Percentiles rank a stretch among this genome's conserved stretches.
Evolutionary conservation across 2,888 invertebrate species (phyloP).

Genomic region (Antheraea assamensis): DNA sequence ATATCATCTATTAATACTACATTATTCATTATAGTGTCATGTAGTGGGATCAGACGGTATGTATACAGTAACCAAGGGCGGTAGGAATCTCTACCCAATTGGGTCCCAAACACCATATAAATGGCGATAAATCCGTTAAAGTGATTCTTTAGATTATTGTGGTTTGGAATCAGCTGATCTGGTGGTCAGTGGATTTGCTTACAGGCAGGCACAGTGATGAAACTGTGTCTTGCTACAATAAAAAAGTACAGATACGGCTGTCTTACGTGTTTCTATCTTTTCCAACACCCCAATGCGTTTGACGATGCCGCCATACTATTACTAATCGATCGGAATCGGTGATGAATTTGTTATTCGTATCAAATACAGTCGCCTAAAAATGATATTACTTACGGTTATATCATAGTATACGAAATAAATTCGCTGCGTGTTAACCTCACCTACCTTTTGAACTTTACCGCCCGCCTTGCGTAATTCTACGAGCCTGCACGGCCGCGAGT

Average conservation of each 20-base stretch:
- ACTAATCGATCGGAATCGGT: neutral
- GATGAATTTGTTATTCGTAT: neutral
- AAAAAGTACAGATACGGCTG: too few species aligned
- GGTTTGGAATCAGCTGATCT: too few species aligned
- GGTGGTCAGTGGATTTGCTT: too few species aligned
- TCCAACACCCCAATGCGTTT: neutral
- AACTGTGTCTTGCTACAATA: too few species aligned
- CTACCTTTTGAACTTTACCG: neutral
- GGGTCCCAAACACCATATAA: too few species aligned
- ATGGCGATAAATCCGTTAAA: too few species aligned
- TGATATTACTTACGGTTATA: neutral
- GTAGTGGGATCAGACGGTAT: too few species aligned
- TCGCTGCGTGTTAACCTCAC: neutral
- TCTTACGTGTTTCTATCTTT: too few species aligned
- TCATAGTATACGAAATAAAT: conserved; percentile 5
- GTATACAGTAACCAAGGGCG: too few species aligned
- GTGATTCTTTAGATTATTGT: too few species aligned
- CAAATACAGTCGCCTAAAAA: neutral
- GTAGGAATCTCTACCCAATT: too few species aligned
- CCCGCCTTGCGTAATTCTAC: neutral
- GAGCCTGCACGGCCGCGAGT: neutral
- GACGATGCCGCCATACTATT: neutral
- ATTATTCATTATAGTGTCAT: neutral
- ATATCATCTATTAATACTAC: neutral
- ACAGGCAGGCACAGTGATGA: too few species aligned